Percentiles rank a stretch among this genome's conserved stretches.
These are phyloP conservation scores for Brachystomella parvula DNA, from an alignment of 1,140 invertebrate genomes.

Conservation along the genomic window DNA sequence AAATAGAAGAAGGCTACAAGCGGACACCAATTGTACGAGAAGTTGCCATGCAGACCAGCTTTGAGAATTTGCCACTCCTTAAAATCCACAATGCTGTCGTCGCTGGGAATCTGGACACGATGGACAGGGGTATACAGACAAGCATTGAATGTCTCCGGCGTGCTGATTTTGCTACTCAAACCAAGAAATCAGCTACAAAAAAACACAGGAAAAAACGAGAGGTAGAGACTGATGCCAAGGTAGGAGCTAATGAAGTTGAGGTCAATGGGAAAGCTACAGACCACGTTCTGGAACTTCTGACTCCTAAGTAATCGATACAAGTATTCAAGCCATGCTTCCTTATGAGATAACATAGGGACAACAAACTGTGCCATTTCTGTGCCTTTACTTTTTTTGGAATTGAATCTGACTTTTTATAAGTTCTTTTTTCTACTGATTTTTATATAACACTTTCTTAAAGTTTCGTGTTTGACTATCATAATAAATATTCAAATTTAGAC, in stretches of 20 bases:
- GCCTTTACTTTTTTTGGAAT: too few relatives aligned
- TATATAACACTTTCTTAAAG: too few relatives aligned
- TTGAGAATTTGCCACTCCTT: slow-evolving; percentile 16
- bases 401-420: too few relatives aligned
- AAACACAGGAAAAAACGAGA: slow-evolving; percentile 26
- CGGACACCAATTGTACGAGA: slow-evolving; percentile 16
- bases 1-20: neutral
- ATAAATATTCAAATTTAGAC: too few relatives aligned
- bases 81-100: neutral
- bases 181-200: slow-evolving; percentile 32
- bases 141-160: slow-evolving; percentile 23
- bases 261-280: slow-evolving; percentile 11
- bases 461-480: too few relatives aligned
- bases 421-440: too few relatives aligned
- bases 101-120: slow-evolving; percentile 8
- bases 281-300: slow-evolving; percentile 29
- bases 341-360: too few relatives aligned
- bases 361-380: too few relatives aligned
- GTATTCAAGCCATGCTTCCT: too few relatives aligned
- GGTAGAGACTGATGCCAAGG: slow-evolving; percentile 3
- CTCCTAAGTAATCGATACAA: slow-evolving; percentile 16
- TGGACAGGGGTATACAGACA: slow-evolving; percentile 26
- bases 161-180: slow-evolving; percentile 28
- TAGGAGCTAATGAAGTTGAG: slow-evolving; percentile 2
- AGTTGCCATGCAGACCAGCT: slow-evolving; percentile 31